Base-by-base conservation (phyloP, 2,113 vertebrate genomes). In the Fregata magnificens region DNA sequence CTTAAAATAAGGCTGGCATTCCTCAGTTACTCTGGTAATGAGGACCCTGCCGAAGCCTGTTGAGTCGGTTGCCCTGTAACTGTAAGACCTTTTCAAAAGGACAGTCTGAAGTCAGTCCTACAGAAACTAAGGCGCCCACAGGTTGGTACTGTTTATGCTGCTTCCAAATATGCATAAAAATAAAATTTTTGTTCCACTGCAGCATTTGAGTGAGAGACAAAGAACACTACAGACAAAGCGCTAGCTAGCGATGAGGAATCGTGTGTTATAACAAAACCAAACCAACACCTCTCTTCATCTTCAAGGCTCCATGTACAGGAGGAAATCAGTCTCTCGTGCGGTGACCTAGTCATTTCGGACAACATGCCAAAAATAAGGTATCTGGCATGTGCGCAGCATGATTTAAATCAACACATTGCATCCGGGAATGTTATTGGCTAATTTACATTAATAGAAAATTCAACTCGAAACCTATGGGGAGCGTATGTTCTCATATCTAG, bases 261-360 rank as follows among this genome's bases (percentile, higher is more conserved):
- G 0, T 8, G 0, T 49, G 29, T 34, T 67, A 1, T 19, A 24
- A 62, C 11, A 38, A 47, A 67, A 11, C 7, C 5, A 47, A 42
- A 12, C 52, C 12, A 62, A 19, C 5, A 0, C 18, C 62, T 71
- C 16, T 72, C 13, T n/a, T 58, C 20, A 38, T 19, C 58, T 25
- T 58, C 45, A 72, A 44, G 59, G n/a, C 47, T 73, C 38, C 44
- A 20, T 1, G 7, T 21, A 21, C 3, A 28, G 28, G 24, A 45
- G 36, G 49, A 62, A 71, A n/a, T 26, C 15, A 2, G 36, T 15
- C 10, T 15, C 10, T 56, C 4, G 1, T 25, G 61, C 36, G 31
- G 53, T 34, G 31, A 67, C 53, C 10, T 29, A 3, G 15, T 34
- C 5, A 24, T 53, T 32, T 62, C 18, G 8, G 53, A 31, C 32